phyloP scores from a whole-genome alignment of 2,113 vertebrate species.

The Cinclus cinclus region DNA sequence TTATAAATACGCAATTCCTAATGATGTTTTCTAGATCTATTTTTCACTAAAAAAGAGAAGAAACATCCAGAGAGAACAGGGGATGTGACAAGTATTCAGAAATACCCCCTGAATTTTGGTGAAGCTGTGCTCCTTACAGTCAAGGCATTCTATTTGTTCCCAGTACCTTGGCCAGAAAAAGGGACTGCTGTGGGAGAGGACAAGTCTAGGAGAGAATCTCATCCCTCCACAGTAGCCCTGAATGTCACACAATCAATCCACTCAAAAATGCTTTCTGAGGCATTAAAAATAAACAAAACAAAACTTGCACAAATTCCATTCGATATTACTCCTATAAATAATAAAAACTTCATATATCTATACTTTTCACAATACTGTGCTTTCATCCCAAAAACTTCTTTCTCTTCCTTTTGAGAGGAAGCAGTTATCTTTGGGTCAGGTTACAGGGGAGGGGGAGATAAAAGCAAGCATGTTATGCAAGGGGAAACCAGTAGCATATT shows the following conservation, averaged over 20 bases:
- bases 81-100: background rate
- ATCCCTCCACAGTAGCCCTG: background rate
- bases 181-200: background rate
- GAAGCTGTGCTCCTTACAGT: background rate
- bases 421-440: background rate
- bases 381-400: background rate
- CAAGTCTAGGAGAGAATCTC: background rate
- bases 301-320: background rate
- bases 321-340: background rate
- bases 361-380: background rate
- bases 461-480: background rate
- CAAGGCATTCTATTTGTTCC: background rate
- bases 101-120: background rate
- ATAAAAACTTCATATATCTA: background rate
- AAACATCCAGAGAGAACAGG: background rate
- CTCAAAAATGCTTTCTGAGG: background rate
- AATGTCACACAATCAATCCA: background rate
- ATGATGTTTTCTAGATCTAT: background rate
- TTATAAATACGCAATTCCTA: background rate
- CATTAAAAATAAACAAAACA: background rate
- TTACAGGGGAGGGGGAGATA: background rate
- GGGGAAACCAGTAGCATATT: background rate
- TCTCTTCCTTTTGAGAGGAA: background rate
- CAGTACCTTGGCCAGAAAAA: background rate
- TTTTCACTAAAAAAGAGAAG: background rate